phyloP scores from a whole-genome alignment of 2,113 vertebrate genomes.

The Setophaga petechia region DNA sequence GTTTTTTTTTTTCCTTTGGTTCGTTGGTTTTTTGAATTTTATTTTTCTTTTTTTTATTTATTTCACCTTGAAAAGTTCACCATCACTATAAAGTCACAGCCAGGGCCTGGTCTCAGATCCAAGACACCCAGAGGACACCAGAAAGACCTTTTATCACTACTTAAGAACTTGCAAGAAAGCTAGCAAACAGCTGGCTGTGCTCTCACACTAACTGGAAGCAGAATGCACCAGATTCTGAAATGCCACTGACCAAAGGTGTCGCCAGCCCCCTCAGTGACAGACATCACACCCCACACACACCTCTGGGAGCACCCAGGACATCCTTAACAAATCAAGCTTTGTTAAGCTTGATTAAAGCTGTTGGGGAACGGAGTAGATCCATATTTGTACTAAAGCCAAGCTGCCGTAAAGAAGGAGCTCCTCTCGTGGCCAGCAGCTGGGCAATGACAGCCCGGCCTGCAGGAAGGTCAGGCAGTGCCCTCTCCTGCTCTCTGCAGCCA shows the following conservation, averaged over 20 bases:
- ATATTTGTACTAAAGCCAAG: background rate
- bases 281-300: background rate
- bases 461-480: background rate
- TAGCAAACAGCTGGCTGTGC: background rate
- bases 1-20: too few species aligned
- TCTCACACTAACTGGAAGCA: background rate
- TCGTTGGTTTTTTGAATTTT: background rate
- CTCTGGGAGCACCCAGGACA: background rate
- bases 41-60: background rate
- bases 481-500: background rate
- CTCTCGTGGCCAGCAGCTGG: background rate
- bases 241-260: fast-evolving
- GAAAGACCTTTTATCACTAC: background rate
- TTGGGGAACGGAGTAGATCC: background rate
- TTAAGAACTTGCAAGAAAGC: background rate
- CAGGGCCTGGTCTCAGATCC: background rate
- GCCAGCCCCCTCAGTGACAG: background rate
- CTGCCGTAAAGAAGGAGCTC: background rate
- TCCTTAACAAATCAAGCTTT: background rate
- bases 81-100: background rate
- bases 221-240: background rate
- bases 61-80: background rate
- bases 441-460: background rate
- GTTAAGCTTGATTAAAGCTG: background rate
- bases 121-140: background rate